A percentile compares a stretch with the other conserved stretches of the same genome.
These are phyloP conservation scores for Plestiodon gilberti DNA, from an alignment of 2,113 vertebrate genomes.

Conservation along the genomic window DNA sequence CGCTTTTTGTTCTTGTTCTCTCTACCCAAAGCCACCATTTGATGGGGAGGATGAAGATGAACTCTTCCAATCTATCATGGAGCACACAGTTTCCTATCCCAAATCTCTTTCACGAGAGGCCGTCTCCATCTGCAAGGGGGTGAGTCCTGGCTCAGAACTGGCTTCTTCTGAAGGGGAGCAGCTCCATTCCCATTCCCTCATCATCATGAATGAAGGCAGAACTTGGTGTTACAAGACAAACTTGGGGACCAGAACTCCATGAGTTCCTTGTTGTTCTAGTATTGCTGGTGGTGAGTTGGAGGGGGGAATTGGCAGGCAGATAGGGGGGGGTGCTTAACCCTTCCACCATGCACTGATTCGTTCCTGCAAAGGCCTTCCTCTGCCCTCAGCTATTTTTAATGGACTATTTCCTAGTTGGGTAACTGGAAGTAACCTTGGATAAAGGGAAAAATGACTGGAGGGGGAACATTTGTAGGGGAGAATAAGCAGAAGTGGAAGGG, in stretches of 20 bases:
- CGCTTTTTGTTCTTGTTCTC: neutral
- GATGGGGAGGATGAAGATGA: conserved; percentile 92
- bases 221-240: neutral
- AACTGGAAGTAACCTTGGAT: neutral
- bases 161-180: neutral
- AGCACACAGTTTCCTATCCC: conserved; percentile 88
- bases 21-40: conserved; percentile 82
- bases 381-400: neutral
- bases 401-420: neutral
- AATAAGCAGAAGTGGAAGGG: neutral
- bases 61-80: conserved; percentile 93
- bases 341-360: neutral
- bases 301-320: neutral
- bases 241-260: neutral
- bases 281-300: neutral
- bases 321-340: neutral
- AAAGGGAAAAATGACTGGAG: neutral
- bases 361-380: neutral
- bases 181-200: neutral
- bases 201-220: neutral
- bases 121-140: conserved; percentile 91
- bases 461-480: neutral
- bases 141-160: conserved; percentile 61
- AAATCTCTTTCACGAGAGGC: conserved; percentile 89
- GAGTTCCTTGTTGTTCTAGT: neutral